Evolutionary conservation across 2,797 vertebrate genomes (phyloP), one percentile per base, ranked within the genome.

Genomic region (Acridotheres tristis): DNA sequence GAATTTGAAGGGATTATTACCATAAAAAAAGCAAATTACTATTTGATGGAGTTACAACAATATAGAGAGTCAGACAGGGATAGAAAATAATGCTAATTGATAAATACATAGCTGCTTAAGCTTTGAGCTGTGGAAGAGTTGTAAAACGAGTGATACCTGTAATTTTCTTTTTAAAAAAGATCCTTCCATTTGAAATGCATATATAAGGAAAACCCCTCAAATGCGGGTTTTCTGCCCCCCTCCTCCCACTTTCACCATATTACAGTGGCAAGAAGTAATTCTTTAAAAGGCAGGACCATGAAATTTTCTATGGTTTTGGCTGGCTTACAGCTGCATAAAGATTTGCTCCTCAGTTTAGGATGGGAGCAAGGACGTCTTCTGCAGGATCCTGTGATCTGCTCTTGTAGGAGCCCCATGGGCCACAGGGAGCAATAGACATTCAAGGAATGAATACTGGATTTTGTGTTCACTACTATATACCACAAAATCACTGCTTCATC

Each of bases 1-100:
- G 95, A 97, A 97, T 97, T 95, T 97, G 97, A 97, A 97, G 92
- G 96, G 96, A 97, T 98, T 97, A 98, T 98, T 98, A 96, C 88
- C 96, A 98, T 97, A 97, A 97, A 97, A 90, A 98, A 98, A 98
- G 96, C 92, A 97, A 97, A 97, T 94, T 87, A 96, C 87, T 97
- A 94, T 98, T 98, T 98, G 97, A 97, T 97, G 95, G 96, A 97
- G 97, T 97, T 98, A 94, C 96, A 97, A 96, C 96, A 97, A 97
- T 96, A 95, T 85, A 88, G 72, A 71, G 86, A 97, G 94, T 94
- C 94, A 98, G 93, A 89, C 88, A 96, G 89, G 95, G 93, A 97
- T 83, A 97, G 94, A 73, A 97, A 97, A 94, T 96, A 97, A 97
- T 97, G 94, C 86, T 97, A 97, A 98, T 96, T 98, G 97, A 97